Percentiles rank a stretch among this genome's conserved stretches.
phyloP scores from a whole-genome alignment of 2,113 vertebrate species.

The Calonectris borealis region DNA sequence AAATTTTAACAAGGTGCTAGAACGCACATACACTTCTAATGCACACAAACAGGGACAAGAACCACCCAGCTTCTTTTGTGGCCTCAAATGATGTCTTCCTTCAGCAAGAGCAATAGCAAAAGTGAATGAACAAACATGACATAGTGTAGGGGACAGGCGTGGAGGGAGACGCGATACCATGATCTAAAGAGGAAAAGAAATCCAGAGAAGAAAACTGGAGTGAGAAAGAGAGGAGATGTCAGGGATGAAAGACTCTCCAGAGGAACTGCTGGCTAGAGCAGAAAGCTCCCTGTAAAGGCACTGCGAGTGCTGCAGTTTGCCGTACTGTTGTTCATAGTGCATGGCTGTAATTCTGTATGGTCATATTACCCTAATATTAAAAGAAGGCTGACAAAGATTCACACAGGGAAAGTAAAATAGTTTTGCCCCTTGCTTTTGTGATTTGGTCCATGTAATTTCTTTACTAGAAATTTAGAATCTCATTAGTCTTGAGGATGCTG shows the following conservation, averaged over 20 bases:
- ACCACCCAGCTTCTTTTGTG: neutral
- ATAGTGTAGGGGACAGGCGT: neutral
- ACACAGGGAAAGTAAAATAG: neutral
- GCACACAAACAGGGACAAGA: neutral
- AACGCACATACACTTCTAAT: neutral
- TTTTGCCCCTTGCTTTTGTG: neutral
- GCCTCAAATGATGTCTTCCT: neutral
- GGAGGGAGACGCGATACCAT: neutral
- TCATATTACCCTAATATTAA: neutral
- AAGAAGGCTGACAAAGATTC: neutral
- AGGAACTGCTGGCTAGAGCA: neutral
- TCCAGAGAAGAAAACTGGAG: neutral
- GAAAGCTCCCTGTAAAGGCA: neutral
- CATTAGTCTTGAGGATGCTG: neutral
- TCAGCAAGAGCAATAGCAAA: neutral
- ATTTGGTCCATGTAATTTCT: neutral
- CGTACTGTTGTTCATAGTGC: neutral
- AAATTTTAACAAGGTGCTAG: constrained; percentile 40
- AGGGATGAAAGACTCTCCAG: neutral
- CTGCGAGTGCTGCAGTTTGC: neutral
- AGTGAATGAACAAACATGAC: neutral
- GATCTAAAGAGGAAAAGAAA: neutral
- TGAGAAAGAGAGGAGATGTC: neutral
- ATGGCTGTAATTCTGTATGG: neutral
- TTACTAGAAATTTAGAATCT: neutral